Evolutionary conservation across 2,888 invertebrate genomes (phyloP), one percentile per base, ranked within the genome.

Genomic region (Tenthredo distinguenda): DNA sequence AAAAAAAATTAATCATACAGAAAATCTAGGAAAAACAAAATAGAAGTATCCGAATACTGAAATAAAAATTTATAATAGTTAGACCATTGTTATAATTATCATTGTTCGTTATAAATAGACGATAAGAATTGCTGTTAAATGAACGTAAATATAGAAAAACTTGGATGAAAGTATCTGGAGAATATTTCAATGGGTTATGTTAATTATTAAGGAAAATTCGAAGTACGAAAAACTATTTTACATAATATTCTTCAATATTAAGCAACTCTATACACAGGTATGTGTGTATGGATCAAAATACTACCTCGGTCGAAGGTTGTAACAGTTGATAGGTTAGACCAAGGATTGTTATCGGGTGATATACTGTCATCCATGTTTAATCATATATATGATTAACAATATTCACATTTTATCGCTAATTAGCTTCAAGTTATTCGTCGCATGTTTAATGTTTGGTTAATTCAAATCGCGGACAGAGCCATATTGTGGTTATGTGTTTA

Each of bases 281-380:
- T 21, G 21, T 15, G 9, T n/a, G 4, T 55, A n/a, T 5, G 1
- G 9, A 43, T 74, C 0, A 3, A 77, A 50, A 26, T 50, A 86
- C 86, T 86, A 86, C 94, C 91, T 86, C 88, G 91, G 84, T 94
- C 94, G 87, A 93, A 93, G 79, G 91, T 90, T 40, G 91, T 91
- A 81, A 93, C 90, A 1, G 94, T 94, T 58, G 90, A 89, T 31
- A 94, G 87, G 74, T 84, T 85, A 15, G 85, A 85, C 92, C 92
- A 92, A 58, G 89, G 89, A 87, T 91, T 88, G 21, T 84, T 88
- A 72, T 87, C 85, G 5, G 85, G 68, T 5, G 68, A 40, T 21
- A 65, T 71, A 40, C 87, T 87, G 10, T 89, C 82, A 31, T 85
- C 85, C 85, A 85, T 85, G 12, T 65, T 85, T 37, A 37, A 34